Evolutionary conservation across 2,113 vertebrate species (phyloP), one percentile per base, ranked within the genome.

Genomic region (Nothobranchius furzeri): DNA sequence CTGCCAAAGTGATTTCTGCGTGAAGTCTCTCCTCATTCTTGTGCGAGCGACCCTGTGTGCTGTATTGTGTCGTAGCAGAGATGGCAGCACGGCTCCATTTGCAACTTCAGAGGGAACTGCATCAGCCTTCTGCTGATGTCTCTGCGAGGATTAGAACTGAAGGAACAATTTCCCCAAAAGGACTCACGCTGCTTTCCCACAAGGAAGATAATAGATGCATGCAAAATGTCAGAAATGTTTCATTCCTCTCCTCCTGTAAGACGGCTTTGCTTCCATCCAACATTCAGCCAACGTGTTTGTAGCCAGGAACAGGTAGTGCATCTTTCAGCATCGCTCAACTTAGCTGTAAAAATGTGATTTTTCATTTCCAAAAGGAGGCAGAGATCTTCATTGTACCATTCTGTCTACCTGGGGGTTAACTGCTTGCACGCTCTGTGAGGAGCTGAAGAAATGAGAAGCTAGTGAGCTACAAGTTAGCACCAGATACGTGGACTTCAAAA

Each of bases 131-230:
- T 58, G 76, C 43, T 64, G 73, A 72, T 76, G 81, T 63, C 70
- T 85, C 81, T 30, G 54, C 62, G 37, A 78, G 77, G 79, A 87
- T 78, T 79, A 85, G 59, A 85, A 82, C 77, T 72, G 66, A 81
- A 73, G 75, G 70, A 78, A 82, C 80, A 75, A 81, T 81, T 85
- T 84, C 69, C 76, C 82, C 69, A 62, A 70, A 71, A 77, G 70
- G 67, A 79, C 73, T 73, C 75, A 17, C 35, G 77, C 69, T 76
- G 84, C 75, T 80, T 70, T 83, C 70, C 80, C 75, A 83, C 74
- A 81, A 86, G 75, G 68, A 79, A 64, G 63, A 82, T 89, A 88
- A 91, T 84, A 61, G 86, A 88, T 87, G 80, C 73, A 84, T 74
- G 76, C 71, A 83, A 79, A 87, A 60, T n/a, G 64, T 82, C 57